Evolutionary conservation across 2,113 vertebrate genomes (phyloP).

Genomic region (Uropsilus gracilis): DNA sequence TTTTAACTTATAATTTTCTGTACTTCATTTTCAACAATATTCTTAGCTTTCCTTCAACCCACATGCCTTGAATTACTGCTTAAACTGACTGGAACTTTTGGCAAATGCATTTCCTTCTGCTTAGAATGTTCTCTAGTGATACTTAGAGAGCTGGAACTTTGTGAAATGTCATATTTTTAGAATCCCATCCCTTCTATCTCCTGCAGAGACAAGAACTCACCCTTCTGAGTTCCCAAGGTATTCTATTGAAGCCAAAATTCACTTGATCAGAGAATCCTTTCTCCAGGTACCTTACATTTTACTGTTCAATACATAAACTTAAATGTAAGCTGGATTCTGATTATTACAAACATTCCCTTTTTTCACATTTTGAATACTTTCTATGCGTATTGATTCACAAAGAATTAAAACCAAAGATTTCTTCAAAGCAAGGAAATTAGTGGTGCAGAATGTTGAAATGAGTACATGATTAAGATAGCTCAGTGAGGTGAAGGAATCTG

Average conservation of each 20-base stretch:
- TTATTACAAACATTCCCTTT: neutral
- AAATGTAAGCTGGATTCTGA: neutral
- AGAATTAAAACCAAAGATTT: neutral
- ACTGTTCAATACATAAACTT: neutral
- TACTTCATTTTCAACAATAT: neutral
- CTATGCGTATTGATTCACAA: neutral
- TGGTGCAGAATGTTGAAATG: neutral
- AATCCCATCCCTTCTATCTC: neutral
- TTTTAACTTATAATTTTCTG: neutral
- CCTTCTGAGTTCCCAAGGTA: neutral
- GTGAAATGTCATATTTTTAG: neutral
- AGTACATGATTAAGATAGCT: neutral
- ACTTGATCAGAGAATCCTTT: neutral
- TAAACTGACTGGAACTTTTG: neutral
- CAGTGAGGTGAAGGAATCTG: neutral
- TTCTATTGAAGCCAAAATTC: neutral
- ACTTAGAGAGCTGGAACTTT: neutral
- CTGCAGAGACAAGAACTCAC: neutral
- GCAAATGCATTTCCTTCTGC: slow-evolving; percentile 5
- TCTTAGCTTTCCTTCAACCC: neutral
- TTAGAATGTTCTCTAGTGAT: neutral
- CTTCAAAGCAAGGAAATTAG: neutral
- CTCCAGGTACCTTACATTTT: neutral
- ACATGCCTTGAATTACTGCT: slow-evolving; percentile 12
- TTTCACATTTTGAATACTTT: neutral